Evolutionary conservation across 2,113 vertebrate genomes (phyloP), one percentile per base, ranked within the genome.

Genomic region (Pachypanchax playfairii): DNA sequence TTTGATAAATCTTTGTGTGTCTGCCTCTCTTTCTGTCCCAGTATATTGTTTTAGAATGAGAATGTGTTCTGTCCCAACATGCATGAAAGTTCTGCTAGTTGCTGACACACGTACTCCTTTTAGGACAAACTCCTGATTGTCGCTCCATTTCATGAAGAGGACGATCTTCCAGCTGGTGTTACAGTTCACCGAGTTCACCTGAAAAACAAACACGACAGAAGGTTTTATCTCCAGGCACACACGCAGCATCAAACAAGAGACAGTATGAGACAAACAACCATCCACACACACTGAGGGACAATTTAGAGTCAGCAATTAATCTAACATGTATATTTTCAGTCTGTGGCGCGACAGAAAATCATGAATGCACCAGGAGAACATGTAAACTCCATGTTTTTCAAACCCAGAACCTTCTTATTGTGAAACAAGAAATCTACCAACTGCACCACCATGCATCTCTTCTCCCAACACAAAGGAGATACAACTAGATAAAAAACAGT

Each of bases 81-180:
- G 6, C 2, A 51, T 11, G 12, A 50, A 50, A 17, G 18, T 18
- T 44, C 22, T 29, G 22, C n/a, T 47, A 47, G 25, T 15, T 36
- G n/a, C 10, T 29, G 25, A 28, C 10, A 56, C 13, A 84, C 91
- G 78, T 80, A 99, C 97, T 91, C 97, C 97, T 91, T 99, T 99
- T 3, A 99, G 84, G 67, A 98, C 93, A 75, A 96, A 89, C 20
- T 99, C 97, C 76, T 98, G 98, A 86, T 99, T 99, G 78, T 99
- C 97, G 0, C 94, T 93, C 97, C 97, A 98, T 85, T 98, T 99
- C 97, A 99, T 98, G 65, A 99, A 99, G 33, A 99, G 92, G 52
- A 98, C 96, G 1, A 99, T 97, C 80, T 99, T 99, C 97, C 97
- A 99, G 90, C 96, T 99, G 29, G 97, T 99, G 75, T 94, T 99